Base-by-base conservation (phyloP, 2,888 invertebrate genomes). In the Autographa gamma region DNA sequence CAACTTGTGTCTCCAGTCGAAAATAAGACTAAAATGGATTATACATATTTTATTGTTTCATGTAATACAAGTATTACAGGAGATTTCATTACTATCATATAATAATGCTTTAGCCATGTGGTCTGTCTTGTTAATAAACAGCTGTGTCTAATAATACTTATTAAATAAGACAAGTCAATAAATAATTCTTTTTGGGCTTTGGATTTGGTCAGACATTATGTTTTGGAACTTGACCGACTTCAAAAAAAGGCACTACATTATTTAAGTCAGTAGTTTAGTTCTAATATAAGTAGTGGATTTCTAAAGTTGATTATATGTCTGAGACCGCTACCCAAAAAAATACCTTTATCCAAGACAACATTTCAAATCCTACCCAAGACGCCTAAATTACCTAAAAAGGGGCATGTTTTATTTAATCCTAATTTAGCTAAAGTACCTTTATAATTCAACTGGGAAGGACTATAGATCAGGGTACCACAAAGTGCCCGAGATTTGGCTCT, bases 391-490 rank as follows among this genome's bases (percentile, higher is more conserved):
- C 60, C n/a, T 14, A 34, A 34, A 60, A 60, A 13, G 25, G 38
- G 11, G 32, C 34, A 60, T 7, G 34, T 60, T 60, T 32, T 60
- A 31, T 60, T 54, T 25, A 19, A 25, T 19, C 54, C 54, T 56
- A 56, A 56, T 67, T 63, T 16, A 43, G 41, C 61, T 60, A 71
- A 76, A 74, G 56, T 34, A 25, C 14, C 58, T 54, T 67, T 43
- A 64, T 59, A 60, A 71, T 54, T 54, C 43, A 68, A 34, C 59
- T 19, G 31, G 43, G 34, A 56, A 67, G 18, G 52, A 56, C 25
- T 63, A 69, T 73, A 73, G 62, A 82, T 78, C 70, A 74, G 3
- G 18, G 25, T 8, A n/a, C 82, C 77, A 43, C 75, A 74, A 80
- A 82, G 76, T 74, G 69, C 74, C 18, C 43, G 19, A 58, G 71